phyloP scores from a whole-genome alignment of 2,888 invertebrate species.

The Agriotes lineatus region DNA sequence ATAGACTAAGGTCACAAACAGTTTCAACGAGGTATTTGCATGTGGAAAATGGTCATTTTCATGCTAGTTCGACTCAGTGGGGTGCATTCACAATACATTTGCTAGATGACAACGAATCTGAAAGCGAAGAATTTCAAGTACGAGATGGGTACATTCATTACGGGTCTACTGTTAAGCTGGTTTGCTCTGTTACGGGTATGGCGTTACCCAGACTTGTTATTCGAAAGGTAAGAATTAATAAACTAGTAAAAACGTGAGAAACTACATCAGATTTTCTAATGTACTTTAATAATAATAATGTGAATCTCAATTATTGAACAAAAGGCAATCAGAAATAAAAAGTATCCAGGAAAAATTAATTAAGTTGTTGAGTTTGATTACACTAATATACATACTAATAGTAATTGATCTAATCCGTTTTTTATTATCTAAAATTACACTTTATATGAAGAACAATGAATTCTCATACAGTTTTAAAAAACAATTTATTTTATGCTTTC shows the following conservation, averaged over 20 bases:
- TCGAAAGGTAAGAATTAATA: constrained; percentile 77
- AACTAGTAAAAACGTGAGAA: background rate
- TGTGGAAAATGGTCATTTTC: constrained; percentile 98
- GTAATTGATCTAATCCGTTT: too few relatives aligned
- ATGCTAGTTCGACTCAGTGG: constrained; percentile 99
- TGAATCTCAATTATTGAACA: too few relatives aligned
- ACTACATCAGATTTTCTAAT: constrained; percentile 17
- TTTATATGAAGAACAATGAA: too few relatives aligned
- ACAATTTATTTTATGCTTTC: too few relatives aligned
- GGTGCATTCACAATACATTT: constrained; percentile 99
- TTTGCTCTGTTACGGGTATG: constrained; percentile 99
- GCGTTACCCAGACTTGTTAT: constrained; percentile 96
- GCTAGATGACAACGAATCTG: constrained; percentile 97
- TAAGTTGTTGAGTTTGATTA: too few relatives aligned
- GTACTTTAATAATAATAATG: too few relatives aligned
- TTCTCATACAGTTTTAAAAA: too few relatives aligned
- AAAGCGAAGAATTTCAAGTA: constrained; percentile 94
- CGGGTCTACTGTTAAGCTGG: constrained; percentile 97
- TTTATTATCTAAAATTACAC: too few relatives aligned
- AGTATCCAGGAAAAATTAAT: too few relatives aligned
- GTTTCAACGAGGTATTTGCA: constrained; percentile 98
- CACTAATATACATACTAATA: too few relatives aligned
- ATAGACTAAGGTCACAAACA: constrained; percentile 98
- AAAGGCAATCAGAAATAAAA: too few relatives aligned
- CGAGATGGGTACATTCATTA: constrained; percentile 99